A percentile compares a stretch with the other conserved stretches of the same genome.
Conservation (phyloP, 2,888 invertebrate genomes). For the Glomeris marginata region DNA sequence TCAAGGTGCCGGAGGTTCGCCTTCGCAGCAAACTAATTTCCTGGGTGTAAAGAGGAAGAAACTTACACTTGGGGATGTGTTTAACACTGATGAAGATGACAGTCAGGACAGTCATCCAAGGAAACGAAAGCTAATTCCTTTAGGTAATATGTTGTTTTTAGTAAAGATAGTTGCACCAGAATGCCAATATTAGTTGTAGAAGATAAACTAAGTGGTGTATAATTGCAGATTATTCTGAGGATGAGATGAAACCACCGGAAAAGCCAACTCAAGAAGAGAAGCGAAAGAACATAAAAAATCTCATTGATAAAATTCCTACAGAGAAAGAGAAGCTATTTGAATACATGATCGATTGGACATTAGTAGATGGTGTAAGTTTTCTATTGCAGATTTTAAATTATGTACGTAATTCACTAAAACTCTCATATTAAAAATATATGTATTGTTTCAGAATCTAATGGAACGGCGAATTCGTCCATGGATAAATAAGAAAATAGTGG, state of each 20-base stretch:
- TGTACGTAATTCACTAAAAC: no score
- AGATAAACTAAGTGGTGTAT: conserved; percentile 6
- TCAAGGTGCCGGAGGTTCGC: background rate
- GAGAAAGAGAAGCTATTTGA: conserved; percentile 92
- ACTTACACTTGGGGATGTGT: conserved; percentile 65
- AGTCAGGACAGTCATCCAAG: conserved; percentile 30
- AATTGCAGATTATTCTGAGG: conserved; percentile 46
- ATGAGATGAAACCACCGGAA: conserved; percentile 29
- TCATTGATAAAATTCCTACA: conserved; percentile 97
- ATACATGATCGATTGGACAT: conserved; percentile 81
- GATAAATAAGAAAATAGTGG: conserved; percentile 99
- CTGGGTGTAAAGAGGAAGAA: conserved; percentile 40
- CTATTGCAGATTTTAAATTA: background rate
- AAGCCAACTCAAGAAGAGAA: conserved; percentile 64
- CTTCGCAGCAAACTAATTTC: background rate
- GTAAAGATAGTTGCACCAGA: background rate
- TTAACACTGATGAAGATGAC: conserved; percentile 59
- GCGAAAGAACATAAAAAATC: conserved; percentile 83
- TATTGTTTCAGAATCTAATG: conserved; percentile 49
- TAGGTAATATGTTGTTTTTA: conserved; percentile 36
- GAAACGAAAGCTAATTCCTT: conserved; percentile 62
- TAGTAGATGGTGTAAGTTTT: conserved; percentile 48
- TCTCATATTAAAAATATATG: no score
- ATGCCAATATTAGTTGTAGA: background rate
- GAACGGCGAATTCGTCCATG: conserved; percentile 95